Evolutionary conservation across 1,140 invertebrate genomes (phyloP).

Genomic region (Zaprionus capensis): DNA sequence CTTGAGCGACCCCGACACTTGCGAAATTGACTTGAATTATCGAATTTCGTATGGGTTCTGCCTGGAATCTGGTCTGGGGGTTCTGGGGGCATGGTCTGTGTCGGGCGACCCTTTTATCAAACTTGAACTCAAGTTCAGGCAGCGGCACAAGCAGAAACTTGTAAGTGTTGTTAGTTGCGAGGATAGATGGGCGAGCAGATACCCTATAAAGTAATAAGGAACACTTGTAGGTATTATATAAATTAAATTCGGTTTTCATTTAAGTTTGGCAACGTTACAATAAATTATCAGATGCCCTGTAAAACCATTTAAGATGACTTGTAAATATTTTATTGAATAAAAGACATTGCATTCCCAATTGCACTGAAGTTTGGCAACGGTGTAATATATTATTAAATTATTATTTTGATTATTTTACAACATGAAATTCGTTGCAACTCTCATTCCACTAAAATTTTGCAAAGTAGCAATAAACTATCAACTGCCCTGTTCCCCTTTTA

Average conservation of each 20-base stretch:
- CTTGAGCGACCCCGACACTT: conserved; percentile 72
- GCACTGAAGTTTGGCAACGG: neutral
- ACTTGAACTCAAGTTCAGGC: conserved; percentile 71
- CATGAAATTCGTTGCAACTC: neutral
- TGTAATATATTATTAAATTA: too few relatives aligned
- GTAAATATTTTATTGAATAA: neutral
- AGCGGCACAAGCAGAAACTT: conserved; percentile 32
- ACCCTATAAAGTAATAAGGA: too few relatives aligned
- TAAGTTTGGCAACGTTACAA: neutral
- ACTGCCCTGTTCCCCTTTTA: too few relatives aligned
- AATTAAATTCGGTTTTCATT: neutral
- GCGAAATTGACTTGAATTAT: conserved; percentile 76
- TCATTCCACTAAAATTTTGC: neutral
- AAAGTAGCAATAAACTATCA: too few relatives aligned
- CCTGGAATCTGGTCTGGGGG: conserved; percentile 33
- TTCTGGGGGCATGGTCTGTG: conserved; percentile 34
- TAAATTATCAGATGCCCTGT: too few relatives aligned
- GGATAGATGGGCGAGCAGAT: neutral
- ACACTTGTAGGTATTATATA: too few relatives aligned
- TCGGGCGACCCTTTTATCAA: conserved; percentile 68
- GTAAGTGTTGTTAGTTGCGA: neutral
- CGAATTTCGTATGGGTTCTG: conserved; percentile 64
- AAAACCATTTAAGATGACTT: too few relatives aligned
- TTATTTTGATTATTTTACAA: too few relatives aligned
- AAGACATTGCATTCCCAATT: neutral